These are phyloP conservation scores for Gila orcuttii DNA, from an alignment of 2,113 vertebrate species.

Conservation along the genomic window DNA sequence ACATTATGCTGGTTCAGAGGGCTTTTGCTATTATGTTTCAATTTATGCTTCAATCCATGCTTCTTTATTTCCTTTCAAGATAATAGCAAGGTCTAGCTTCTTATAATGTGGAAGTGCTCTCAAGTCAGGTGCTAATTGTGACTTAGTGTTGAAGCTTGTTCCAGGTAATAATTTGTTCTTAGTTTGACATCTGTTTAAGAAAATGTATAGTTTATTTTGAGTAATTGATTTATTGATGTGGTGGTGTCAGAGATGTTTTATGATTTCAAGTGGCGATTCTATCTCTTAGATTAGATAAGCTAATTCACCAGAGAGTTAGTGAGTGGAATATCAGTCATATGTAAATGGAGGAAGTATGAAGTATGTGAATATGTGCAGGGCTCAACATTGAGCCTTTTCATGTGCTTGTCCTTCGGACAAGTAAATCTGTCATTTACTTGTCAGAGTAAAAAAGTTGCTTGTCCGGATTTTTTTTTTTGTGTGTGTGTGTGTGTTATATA, in stretches of 20 bases:
- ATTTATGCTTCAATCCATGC: conserved; percentile 43
- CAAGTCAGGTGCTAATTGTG: conserved; percentile 36
- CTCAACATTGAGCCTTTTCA: too few relatives aligned
- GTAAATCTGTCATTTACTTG: too few relatives aligned
- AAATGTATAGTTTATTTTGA: conserved; percentile 31
- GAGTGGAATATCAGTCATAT: conserved; percentile 26
- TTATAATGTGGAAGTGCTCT: conserved; percentile 40
- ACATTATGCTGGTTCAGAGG: conserved; percentile 58
- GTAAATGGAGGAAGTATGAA: background rate
- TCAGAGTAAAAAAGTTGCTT: too few relatives aligned
- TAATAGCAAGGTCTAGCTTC: conserved; percentile 46
- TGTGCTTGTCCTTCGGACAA: too few relatives aligned
- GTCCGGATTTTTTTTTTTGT: too few relatives aligned
- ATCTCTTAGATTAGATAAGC: conserved; percentile 23
- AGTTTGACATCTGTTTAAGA: conserved; percentile 38
- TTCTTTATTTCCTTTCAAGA: conserved; percentile 45
- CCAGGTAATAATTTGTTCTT: conserved; percentile 33
- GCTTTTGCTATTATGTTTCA: conserved; percentile 56
- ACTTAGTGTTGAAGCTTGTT: conserved; percentile 20
- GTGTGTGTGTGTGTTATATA: too few relatives aligned
- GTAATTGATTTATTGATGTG: conserved; percentile 47
- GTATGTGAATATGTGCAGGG: background rate
- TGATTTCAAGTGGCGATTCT: conserved; percentile 13
- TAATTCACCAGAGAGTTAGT: conserved; percentile 30
- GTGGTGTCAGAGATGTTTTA: conserved; percentile 13